Evolutionary conservation across 2,113 vertebrate species (phyloP), one percentile per base, ranked within the genome.

Genomic region (Xenus cinereus): DNA sequence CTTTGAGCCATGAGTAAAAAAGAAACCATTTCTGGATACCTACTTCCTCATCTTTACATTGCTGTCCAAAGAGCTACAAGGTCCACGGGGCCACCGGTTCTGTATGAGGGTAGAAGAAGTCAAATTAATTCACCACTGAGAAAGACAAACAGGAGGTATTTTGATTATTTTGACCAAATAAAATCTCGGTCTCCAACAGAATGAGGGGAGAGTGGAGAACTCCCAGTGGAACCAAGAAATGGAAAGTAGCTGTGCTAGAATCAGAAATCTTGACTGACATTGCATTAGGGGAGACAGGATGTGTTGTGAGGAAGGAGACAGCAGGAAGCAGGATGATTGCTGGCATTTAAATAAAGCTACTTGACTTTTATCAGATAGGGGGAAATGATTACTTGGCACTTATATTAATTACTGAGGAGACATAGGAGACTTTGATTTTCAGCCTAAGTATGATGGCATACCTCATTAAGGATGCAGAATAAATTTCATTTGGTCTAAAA

Each of bases 351-450:
- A 92, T 93, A 95, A 87, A 87, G 77, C 77, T 93, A 93, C 93
- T 96, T 97, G 95, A 96, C 94, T 91, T 97, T 97, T 97, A 90
- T 91, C 80, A 95, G 90, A 39, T 69, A 14, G 23, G 30, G 63
- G 51, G 41, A 93, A 93, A 94, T 95, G 76, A 96, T 96, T 97
- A 94, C 43, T 87, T 93, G 76, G 37, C 90, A 93, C 93, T 93
- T 95, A 50, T 0, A 50, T 91, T 97, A 95, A 95, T 93, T 96
- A 77, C 92, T 96, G 92, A 96, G 92, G 90, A 96, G 89, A 97
- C 9, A 24, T 81, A 80, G 82, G 54, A 95, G 72, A 77, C 48
- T 79, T 88, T 50, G 24, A 83, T 94, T 95, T 86, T 67, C 37
- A 74, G 67, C 5, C 41, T 87, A 76, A 74, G 71, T 60, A 73